Percentiles rank a stretch among this genome's conserved stretches.
Conservation (phyloP, 2,797 vertebrate species). For the Lycodopsis pacificus region DNA sequence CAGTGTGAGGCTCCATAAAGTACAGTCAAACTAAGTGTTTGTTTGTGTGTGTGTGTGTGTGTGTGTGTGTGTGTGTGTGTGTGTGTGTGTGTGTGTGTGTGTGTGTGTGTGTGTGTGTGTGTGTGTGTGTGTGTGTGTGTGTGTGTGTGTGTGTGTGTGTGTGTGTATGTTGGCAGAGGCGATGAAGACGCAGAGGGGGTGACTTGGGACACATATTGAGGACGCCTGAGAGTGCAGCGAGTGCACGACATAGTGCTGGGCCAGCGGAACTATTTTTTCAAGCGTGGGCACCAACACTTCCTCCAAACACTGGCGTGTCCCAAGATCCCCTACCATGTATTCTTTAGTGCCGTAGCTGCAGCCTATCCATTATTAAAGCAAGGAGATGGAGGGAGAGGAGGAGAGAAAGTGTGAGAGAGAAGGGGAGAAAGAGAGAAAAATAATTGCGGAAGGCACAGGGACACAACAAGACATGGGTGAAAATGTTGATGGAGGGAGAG, state of each 20-base stretch:
- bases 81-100: conserved; percentile 27
- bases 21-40: conserved; percentile 33
- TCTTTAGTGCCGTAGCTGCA: conserved; percentile 68
- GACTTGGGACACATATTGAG: conserved; percentile 42
- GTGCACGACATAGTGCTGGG: conserved; percentile 52
- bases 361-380: conserved; percentile 74
- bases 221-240: conserved; percentile 34
- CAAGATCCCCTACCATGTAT: conserved; percentile 67
- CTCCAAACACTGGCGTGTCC: conserved; percentile 46
- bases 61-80: conserved; percentile 22
- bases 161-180: conserved; percentile 18
- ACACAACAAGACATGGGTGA: conserved; percentile 20
- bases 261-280: conserved; percentile 51
- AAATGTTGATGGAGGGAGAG: conserved; percentile 32
- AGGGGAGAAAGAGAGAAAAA: conserved; percentile 10
- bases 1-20: conserved; percentile 29
- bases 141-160: conserved; percentile 39
- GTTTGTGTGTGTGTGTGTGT: conserved; percentile 37
- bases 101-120: conserved; percentile 33
- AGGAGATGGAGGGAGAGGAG: conserved; percentile 32
- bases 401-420: conserved; percentile 13
- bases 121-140: conserved; percentile 27
- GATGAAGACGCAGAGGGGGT: conserved; percentile 19
- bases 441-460: conserved; percentile 13
- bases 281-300: conserved; percentile 43